Evolutionary conservation across 2,113 vertebrate species (phyloP).

Genomic region (Bothrops jararaca): DNA sequence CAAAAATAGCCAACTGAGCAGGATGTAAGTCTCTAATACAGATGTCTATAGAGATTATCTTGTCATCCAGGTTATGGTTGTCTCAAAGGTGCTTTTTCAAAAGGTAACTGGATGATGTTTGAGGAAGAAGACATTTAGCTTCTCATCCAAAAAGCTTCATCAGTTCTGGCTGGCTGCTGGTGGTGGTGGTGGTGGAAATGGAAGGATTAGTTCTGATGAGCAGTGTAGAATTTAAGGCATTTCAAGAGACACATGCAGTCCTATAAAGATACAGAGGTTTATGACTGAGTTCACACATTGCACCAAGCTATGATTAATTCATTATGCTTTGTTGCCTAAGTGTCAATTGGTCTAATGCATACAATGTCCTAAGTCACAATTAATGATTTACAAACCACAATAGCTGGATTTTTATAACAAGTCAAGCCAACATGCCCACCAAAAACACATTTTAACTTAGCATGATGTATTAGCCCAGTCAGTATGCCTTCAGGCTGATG

Average conservation of each 20-base stretch:
- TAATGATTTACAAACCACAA: background rate
- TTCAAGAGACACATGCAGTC: background rate
- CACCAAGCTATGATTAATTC: background rate
- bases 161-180: background rate
- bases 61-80: background rate
- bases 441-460: background rate
- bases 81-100: background rate
- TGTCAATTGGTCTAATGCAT: background rate
- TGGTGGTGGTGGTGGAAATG: too few relatives aligned
- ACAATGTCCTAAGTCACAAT: background rate
- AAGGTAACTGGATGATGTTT: background rate
- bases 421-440: background rate
- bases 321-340: background rate
- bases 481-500: background rate
- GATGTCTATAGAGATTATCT: background rate
- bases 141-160: background rate
- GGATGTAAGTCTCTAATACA: background rate
- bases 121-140: background rate
- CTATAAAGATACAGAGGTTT: background rate
- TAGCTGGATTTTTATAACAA: background rate
- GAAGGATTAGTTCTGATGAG: background rate
- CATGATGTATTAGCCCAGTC: background rate
- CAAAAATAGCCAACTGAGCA: background rate
- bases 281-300: background rate
- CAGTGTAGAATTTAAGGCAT: background rate